These are phyloP conservation scores for Darevskia mixta DNA, from an alignment of 2,797 vertebrate genomes.

Conservation along the genomic window DNA sequence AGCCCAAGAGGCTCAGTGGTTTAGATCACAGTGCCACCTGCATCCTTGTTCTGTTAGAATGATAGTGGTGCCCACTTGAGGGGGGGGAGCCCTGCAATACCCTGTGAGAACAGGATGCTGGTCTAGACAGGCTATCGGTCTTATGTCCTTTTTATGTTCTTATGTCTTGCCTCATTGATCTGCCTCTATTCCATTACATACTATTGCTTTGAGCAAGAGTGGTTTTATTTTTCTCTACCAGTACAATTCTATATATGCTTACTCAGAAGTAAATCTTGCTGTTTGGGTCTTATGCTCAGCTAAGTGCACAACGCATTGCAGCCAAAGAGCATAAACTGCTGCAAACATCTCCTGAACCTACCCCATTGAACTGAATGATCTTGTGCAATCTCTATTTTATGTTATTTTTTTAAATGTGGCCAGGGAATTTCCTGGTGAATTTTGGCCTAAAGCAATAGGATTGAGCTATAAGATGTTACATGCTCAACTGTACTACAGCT, in stretches of 20 bases:
- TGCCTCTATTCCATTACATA: not conserved
- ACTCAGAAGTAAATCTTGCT: not conserved
- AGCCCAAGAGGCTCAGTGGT: too few species aligned
- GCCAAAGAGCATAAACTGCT: not conserved
- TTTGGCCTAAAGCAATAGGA: conserved; percentile 7
- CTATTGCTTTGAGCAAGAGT: not conserved
- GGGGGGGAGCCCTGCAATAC: too few species aligned
- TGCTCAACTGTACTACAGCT: conserved; percentile 35
- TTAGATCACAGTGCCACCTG: too few species aligned
- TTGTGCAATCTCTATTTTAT: not conserved
- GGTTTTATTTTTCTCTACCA: not conserved
- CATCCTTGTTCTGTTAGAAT: too few species aligned
- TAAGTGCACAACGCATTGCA: not conserved
- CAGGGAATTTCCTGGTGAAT: not conserved
- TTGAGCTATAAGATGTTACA: conserved; percentile 4
- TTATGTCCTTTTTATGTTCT: too few species aligned
- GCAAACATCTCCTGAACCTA: not conserved
- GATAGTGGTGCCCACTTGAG: too few species aligned
- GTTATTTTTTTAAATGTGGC: not conserved
- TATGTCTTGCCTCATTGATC: too few species aligned
- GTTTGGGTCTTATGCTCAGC: not conserved
- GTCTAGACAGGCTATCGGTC: too few species aligned
- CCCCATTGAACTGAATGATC: not conserved
- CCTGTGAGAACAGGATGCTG: not conserved
- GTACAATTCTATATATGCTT: not conserved